Evolutionary conservation across 2,797 vertebrate species (phyloP), one percentile per base, ranked within the genome.

Genomic region (Lacerta agilis): DNA sequence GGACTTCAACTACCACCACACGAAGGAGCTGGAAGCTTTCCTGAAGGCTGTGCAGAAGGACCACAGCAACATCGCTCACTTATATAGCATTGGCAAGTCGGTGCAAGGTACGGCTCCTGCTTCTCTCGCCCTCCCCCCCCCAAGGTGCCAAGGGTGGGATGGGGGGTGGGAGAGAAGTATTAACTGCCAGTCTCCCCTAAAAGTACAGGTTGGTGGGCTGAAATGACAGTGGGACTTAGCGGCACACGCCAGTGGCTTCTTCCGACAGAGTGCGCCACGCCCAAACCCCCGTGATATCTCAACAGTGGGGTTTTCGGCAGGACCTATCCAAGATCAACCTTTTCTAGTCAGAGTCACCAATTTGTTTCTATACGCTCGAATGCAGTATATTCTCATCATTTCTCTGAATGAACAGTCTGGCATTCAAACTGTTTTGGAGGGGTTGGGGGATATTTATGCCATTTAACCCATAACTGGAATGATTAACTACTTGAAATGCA

Each of bases 51-150:
- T 97, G 71, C 95, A 88, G 9, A 87, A 29, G 78, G 87, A 88
- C 0, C 83, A 96, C 94, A 89, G 95, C 20, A 87, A 95, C 27
- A 66, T 97, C 93, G 96, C 97, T 0, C 88, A 97, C 92, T 45
- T 98, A 82, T 94, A 97, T 93, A 97, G 97, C 89, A 90, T 98
- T 85, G 97, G 97, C 9, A 96, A 95, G 0, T 97, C 97, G 1
- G 97, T 97, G 81, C 81, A 91, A 97, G 97, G 97, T 98, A 95
- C 41, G 86, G 76, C 18, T 15, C 49, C 13, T 71, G 43, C 33
- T 1, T 27, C 36, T 27, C 9, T 58, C 38, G 75, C 72, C 4
- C 0, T 4, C 0, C 13, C n/a, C 20, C 15, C 67, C 9, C 25
- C 9, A 8, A 69, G 67, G 29, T 1, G 29, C 25, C 11, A 29